These are phyloP conservation scores for Sminthurides aquaticus DNA, from an alignment of 2,888 invertebrate genomes.

Conservation along the genomic window DNA sequence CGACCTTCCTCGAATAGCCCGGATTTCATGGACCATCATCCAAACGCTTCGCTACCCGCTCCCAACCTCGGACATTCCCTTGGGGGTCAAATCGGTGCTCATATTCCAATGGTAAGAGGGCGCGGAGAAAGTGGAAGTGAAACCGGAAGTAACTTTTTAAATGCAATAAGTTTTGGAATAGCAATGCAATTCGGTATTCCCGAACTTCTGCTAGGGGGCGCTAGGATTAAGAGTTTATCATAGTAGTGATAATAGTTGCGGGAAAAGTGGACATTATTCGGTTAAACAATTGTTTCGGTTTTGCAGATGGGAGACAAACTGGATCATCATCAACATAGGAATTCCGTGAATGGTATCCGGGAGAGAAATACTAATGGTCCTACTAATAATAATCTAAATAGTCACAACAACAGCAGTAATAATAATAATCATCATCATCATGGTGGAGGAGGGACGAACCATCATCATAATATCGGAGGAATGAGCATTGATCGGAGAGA, in stretches of 20 bases:
- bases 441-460: not conserved
- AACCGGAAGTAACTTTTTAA: too few species aligned
- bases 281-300: too few species aligned
- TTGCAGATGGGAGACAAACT: not conserved
- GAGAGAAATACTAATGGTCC: not conserved
- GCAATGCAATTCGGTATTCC: too few species aligned
- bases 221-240: too few species aligned
- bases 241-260: too few species aligned
- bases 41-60: conserved; percentile 21
- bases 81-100: conserved; percentile 38
- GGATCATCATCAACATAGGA: not conserved
- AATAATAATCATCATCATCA: not conserved
- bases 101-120: too few species aligned
- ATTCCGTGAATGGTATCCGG: not conserved
- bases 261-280: too few species aligned
- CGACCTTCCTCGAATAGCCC: conserved; percentile 30
- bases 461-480: not conserved
- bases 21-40: conserved; percentile 27
- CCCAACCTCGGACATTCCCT: conserved; percentile 37
- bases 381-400: not conserved
- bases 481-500: not conserved
- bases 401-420: not conserved
- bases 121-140: too few species aligned
- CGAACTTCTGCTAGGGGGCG: too few species aligned
- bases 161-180: too few species aligned